phyloP scores from a whole-genome alignment of 2,113 vertebrate genomes.

The Leptobrachium ailaonicum region DNA sequence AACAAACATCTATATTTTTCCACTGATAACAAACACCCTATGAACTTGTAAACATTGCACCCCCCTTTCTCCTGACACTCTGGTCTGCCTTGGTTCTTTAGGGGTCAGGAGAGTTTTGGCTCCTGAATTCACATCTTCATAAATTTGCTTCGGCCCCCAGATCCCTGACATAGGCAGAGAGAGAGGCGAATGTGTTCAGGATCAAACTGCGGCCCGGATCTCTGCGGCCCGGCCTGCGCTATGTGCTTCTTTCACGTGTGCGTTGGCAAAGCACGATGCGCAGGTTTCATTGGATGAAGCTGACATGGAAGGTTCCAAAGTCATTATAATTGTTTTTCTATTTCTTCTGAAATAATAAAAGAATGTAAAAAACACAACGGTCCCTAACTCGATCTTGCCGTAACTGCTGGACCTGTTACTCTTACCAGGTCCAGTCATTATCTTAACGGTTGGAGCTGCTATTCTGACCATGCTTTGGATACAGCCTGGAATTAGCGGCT shows the following conservation, averaged over 20 bases:
- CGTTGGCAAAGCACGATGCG: neutral
- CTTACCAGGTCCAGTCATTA: no score
- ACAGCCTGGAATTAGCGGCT: no score
- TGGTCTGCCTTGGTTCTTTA: constrained; percentile 7
- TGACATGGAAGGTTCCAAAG: no score
- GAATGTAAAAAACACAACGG: no score
- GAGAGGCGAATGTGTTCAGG: constrained; percentile 11
- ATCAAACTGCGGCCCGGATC: neutral
- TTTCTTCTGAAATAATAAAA: no score
- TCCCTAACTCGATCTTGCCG: no score
- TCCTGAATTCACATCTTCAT: constrained; percentile 32
- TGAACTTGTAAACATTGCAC: neutral
- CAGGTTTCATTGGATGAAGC: no score
- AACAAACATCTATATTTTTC: constrained; percentile 19
- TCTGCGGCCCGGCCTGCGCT: neutral
- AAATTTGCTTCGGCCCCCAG: constrained; percentile 22
- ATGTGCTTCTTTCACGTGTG: neutral
- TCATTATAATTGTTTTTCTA: no score
- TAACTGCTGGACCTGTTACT: no score
- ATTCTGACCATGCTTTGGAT: no score
- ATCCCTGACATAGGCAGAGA: neutral
- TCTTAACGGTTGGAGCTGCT: no score
- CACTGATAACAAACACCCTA: constrained; percentile 15
- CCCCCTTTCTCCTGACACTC: constrained; percentile 10
- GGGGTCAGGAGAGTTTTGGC: constrained; percentile 28